These are phyloP conservation scores for Protaetia brevitarsis DNA, from an alignment of 1,140 invertebrate species.

Conservation along the genomic window DNA sequence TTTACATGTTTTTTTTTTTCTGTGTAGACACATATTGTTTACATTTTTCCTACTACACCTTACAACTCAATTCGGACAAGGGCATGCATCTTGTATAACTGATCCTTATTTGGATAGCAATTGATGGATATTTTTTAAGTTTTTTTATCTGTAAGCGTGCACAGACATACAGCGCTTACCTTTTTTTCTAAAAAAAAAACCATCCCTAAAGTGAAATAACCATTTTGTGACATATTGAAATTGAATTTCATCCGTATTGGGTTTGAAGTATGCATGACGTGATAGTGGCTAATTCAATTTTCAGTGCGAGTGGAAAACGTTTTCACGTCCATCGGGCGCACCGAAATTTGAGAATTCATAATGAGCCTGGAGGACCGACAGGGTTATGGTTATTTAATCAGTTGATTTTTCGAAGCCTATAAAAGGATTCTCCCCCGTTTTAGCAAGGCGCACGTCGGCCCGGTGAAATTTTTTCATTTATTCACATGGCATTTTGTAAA, in stretches of 20 bases:
- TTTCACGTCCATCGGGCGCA: not conserved
- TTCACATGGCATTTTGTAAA: not conserved
- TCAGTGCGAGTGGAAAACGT: not conserved
- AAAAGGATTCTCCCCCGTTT: not conserved
- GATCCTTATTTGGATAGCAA: too few species aligned
- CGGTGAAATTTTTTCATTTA: conserved; percentile 19
- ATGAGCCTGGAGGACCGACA: not conserved
- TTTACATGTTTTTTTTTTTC: too few species aligned
- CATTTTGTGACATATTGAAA: not conserved
- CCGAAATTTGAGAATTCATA: not conserved
- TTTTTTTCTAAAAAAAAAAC: too few species aligned
- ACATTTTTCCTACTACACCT: too few species aligned
- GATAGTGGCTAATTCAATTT: conserved; percentile 1
- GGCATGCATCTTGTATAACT: too few species aligned
- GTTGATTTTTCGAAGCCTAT: not conserved
- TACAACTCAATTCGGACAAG: too few species aligned
- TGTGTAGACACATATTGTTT: too few species aligned
- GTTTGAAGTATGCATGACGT: not conserved
- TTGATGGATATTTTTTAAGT: too few species aligned
- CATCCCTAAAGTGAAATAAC: not conserved
- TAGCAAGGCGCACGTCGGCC: not conserved
- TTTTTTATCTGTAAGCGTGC: too few species aligned
- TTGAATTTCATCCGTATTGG: not conserved
- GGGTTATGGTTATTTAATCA: not conserved
- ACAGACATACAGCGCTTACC: too few species aligned